Evolutionary conservation across 2,888 invertebrate species (phyloP), one percentile per base, ranked within the genome.

Genomic region (Philopedon plagiatum): DNA sequence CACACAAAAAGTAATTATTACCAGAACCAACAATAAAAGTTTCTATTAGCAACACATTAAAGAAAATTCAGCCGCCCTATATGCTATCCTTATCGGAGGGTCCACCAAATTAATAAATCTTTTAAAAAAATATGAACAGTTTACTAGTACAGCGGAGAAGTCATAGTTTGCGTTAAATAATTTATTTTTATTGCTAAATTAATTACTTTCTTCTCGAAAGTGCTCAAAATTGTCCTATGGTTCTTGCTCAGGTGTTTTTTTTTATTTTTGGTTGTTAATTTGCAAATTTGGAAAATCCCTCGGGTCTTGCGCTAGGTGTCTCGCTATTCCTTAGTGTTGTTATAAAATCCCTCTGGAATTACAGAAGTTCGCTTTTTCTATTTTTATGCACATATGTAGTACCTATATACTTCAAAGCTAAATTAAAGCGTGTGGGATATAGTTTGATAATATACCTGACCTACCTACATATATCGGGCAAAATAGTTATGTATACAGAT

Each of bases 41-140:
- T 41, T 58, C 37, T 56, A 56, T 18, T 58, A 41, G 39, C 41
- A 26, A 5, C 4, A 39, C 39, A 58, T 39, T 58, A 58, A 58
- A 58, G 7, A 18, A 26, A 41, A 41, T 58, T 15, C 26, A 58
- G 41, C 13, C 39, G 23, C 23, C 13, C 23, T 5, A 37, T 58
- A 37, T 56, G 32, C 11, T 56, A 56, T 56, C 37, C 39, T 58
- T 58, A 41, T 41, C 41, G 5, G 26, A 19, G n/a, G 23, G 23
- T 58, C 41, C 26, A 39, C 41, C 15, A 39, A 41, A 58, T 26
- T 39, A 37, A 58, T 58, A 41, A 39, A 58, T 39, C 58, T 39
- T 58, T 1, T 5, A 11, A 41, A 41, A 41, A 58, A 18, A 34
- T 13, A 19, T 32, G 2, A 13, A n/a, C n/a, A n/a, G n/a, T 13